Percentiles rank a stretch among this genome's conserved stretches.
These are phyloP conservation scores for Linepithema humile DNA, from an alignment of 1,140 invertebrate genomes.

Conservation along the genomic window DNA sequence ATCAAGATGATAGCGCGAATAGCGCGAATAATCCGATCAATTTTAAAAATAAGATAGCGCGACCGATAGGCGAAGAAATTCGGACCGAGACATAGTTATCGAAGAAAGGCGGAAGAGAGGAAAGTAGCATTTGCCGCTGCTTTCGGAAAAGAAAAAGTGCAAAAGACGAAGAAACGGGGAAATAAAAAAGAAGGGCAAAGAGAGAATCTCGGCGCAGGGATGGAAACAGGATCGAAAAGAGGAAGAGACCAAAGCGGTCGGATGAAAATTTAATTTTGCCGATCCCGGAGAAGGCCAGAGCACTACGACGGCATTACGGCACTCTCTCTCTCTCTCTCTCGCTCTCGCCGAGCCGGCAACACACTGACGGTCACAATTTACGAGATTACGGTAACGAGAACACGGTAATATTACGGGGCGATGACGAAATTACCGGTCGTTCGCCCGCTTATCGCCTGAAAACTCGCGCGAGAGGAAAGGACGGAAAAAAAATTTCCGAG, in stretches of 20 bases:
- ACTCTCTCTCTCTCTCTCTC: neutral
- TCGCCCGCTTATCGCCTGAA: slow-evolving; percentile 45
- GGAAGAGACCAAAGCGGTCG: slow-evolving; percentile 32
- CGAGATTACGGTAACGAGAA: slow-evolving; percentile 69
- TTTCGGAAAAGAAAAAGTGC: neutral
- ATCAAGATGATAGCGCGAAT: neutral
- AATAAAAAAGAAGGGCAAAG: slow-evolving; percentile 1
- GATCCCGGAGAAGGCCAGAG: slow-evolving; percentile 42
- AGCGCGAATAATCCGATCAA: neutral
- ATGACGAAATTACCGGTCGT: slow-evolving; percentile 59
- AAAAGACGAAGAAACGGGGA: neutral
- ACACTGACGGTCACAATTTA: slow-evolving; percentile 66
- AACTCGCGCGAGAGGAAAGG: slow-evolving; percentile 10
- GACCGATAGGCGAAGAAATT: slow-evolving; percentile 14
- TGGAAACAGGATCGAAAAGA: slow-evolving; percentile 23
- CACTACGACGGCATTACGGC: slow-evolving; percentile 41
- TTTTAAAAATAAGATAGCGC: neutral
- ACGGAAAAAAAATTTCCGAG: slow-evolving; percentile 33
- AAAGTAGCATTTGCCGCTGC: slow-evolving; percentile 28
- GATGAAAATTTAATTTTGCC: slow-evolving; percentile 77
- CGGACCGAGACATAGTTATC: slow-evolving; percentile 22
- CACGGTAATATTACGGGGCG: slow-evolving; percentile 66
- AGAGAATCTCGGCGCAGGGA: neutral
- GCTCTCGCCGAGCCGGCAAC: slow-evolving; percentile 5
- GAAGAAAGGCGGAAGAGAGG: slow-evolving; percentile 9